Evolutionary conservation across 1,140 invertebrate species (phyloP), one percentile per base, ranked within the genome.

Genomic region (Cyphomyrmex costatus): DNA sequence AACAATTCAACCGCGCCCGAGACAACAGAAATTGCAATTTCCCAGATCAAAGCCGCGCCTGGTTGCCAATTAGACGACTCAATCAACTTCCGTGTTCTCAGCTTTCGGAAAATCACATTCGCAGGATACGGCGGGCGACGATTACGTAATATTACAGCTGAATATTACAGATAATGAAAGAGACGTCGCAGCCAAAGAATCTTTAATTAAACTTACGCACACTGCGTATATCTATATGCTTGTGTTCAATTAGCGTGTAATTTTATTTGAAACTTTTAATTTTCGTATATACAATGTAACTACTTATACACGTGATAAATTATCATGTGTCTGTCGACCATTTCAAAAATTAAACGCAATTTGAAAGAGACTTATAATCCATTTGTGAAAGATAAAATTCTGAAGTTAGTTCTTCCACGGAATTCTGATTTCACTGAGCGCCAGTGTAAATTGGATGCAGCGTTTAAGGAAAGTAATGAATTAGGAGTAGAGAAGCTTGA

Each of bases 11-110:
- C 24, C 36, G 49, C 53, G 53, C 33, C n/a, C 19, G 56, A 83
- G 33, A 60, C 66, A 73, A 74, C 24, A 27, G 79, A 83, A 73
- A 83, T 74, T 61, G 68, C 68, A 73, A 83, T 73, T 80, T 70
- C 77, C 63, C 53, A 56, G 79, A 83, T 83, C 68, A 83, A 74
- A 74, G 68, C 36, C 19, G 71, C 42, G 56, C 27, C 42, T 60
- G 24, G 53, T 33, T 74, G 78, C 68, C 36, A 83, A 83, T 83
- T 83, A 83, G 79, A 60, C 68, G 42, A 60, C 71, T 73, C 68
- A 12, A 60, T 42, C 53, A 61, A 73, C 53, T 83, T 83, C 68
- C 68, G 79, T 21, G 49, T 42, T 68, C 60, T 30, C 21, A 8
- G 8, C 19, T 24, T 68, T 30, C 6, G 66, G 36, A 33, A 82